Evolutionary conservation across 2,888 invertebrate species (phyloP).

Genomic region (Sinohyriopsis cumingii): DNA sequence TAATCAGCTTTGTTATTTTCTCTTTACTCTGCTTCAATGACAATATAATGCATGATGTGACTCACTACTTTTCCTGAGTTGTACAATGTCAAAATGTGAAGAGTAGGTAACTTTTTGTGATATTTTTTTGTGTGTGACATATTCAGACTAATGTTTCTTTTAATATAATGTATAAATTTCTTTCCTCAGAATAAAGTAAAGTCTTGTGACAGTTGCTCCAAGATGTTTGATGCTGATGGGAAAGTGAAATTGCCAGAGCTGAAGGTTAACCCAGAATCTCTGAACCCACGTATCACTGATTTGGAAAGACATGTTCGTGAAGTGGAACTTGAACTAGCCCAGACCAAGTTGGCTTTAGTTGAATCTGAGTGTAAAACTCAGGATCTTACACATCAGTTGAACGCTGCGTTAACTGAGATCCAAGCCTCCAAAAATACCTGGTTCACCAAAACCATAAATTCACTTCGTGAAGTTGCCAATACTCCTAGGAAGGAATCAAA

Average conservation of each 20-base stretch:
- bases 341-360: slow-evolving; percentile 96
- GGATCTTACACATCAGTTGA: slow-evolving; percentile 89
- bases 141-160: too few relatives aligned
- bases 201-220: slow-evolving; percentile 63
- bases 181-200: slow-evolving; percentile 43
- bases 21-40: too few relatives aligned
- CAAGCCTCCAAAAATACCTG: slow-evolving; percentile 84
- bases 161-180: too few relatives aligned
- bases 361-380: slow-evolving; percentile 97
- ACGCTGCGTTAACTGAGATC: slow-evolving; percentile 85
- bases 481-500: slow-evolving; percentile 46
- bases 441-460: slow-evolving; percentile 91
- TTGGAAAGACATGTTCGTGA: slow-evolving; percentile 76
- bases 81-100: too few relatives aligned
- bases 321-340: slow-evolving; percentile 94
- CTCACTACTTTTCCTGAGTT: too few relatives aligned
- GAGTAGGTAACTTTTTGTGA: too few relatives aligned
- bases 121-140: too few relatives aligned
- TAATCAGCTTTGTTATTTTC: too few relatives aligned
- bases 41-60: too few relatives aligned
- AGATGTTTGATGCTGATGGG: slow-evolving; percentile 61
- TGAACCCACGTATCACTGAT: slow-evolving; percentile 56
- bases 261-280: slow-evolving; percentile 49
- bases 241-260: slow-evolving; percentile 54
- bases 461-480: slow-evolving; percentile 74